phyloP scores from a whole-genome alignment of 2,888 invertebrate genomes.

The Drosophila fulvimacula region DNA sequence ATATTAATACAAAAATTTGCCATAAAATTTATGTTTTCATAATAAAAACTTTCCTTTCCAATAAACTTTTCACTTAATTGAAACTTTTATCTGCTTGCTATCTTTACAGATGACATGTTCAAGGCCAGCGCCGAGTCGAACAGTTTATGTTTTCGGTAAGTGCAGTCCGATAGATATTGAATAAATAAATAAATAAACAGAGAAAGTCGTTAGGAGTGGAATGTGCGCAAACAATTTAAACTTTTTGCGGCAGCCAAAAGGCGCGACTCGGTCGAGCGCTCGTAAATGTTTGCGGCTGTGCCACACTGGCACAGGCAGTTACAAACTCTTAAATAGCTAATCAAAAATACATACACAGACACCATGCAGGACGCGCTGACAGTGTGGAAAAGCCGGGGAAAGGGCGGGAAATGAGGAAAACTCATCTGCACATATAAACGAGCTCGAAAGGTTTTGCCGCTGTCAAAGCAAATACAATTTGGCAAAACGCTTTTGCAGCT shows the following conservation, averaged over 20 bases:
- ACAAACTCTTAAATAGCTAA: conserved; percentile 64
- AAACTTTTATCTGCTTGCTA: conserved; percentile 10
- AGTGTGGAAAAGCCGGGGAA: conserved; percentile 1
- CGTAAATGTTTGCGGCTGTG: conserved; percentile 18
- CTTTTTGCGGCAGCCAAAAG: conserved; percentile 55
- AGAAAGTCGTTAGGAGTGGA: conserved; percentile 71
- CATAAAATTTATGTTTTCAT: neutral
- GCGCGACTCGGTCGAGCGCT: conserved; percentile 12
- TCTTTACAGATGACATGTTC: conserved; percentile 69
- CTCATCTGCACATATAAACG: conserved; percentile 28
- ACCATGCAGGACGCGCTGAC: conserved; percentile 15
- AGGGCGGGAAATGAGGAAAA: conserved; percentile 28
- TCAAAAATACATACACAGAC: conserved; percentile 73
- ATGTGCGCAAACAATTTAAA: conserved; percentile 59
- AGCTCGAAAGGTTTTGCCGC: conserved; percentile 13
- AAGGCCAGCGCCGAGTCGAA: conserved; percentile 40
- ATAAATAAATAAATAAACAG: conserved; percentile 25
- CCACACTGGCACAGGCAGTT: conserved; percentile 16
- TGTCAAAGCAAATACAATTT: conserved; percentile 25
- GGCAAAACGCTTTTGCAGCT: conserved; percentile 6
- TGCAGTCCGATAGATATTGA: conserved; percentile 31
- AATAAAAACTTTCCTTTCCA: neutral
- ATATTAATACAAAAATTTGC: neutral
- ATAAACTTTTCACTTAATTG: neutral
- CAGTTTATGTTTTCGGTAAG: conserved; percentile 69